phyloP scores from a whole-genome alignment of 2,113 vertebrate species.

The Poeciliopsis retropinna region DNA sequence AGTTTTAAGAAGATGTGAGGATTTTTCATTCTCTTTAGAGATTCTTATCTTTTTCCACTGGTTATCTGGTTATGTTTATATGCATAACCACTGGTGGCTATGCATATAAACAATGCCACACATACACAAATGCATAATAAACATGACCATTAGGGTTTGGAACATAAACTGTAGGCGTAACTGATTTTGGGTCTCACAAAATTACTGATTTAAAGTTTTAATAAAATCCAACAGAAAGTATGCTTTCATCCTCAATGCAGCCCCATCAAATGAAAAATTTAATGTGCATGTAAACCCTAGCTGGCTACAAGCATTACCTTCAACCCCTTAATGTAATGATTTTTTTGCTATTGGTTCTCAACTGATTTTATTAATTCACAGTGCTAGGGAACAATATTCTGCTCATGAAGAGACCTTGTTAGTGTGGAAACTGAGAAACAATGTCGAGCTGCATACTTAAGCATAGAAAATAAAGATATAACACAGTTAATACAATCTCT shows the following conservation, averaged over 20 bases:
- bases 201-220: too few species aligned
- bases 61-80: too few species aligned
- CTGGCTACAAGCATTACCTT: too few species aligned
- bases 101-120: slow-evolving; percentile 63
- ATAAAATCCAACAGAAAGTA: too few species aligned
- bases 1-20: slow-evolving; percentile 30
- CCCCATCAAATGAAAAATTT: too few species aligned
- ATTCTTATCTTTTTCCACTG: slow-evolving; percentile 66
- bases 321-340: too few species aligned
- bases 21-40: slow-evolving; percentile 46
- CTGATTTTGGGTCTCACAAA: not conserved
- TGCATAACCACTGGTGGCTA: slow-evolving; percentile 69
- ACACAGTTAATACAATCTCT: not conserved
- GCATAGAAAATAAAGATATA: not conserved
- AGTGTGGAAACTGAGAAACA: not conserved
- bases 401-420: not conserved
- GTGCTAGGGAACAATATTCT: not conserved
- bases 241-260: not conserved
- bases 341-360: not conserved
- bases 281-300: too few species aligned
- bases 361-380: not conserved
- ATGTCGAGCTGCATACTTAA: not conserved
- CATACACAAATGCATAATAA: slow-evolving; percentile 69
- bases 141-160: slow-evolving; percentile 22
- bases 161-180: slow-evolving; percentile 13